Evolutionary conservation across 1,140 invertebrate genomes (phyloP).

Genomic region (Drosophila kurseongensis): DNA sequence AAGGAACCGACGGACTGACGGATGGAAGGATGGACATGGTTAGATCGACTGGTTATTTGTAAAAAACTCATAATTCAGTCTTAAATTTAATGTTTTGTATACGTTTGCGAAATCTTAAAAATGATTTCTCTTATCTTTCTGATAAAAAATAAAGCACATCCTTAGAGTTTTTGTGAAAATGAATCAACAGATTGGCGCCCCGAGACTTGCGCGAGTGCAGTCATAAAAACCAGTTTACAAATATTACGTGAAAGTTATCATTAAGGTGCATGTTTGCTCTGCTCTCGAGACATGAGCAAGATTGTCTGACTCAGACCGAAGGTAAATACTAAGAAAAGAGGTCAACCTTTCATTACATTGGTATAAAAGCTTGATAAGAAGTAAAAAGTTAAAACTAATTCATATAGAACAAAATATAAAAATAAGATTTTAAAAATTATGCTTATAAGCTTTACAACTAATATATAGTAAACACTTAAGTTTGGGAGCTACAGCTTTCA

Average conservation of each 20-base stretch:
- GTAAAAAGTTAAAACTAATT: background rate
- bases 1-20: no score
- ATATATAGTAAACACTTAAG: no score
- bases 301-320: conserved; percentile 17
- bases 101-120: background rate
- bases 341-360: no score
- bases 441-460: no score
- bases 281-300: conserved; percentile 25
- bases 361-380: background rate
- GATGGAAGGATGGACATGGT: no score
- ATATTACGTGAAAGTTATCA: conserved; percentile 37
- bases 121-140: background rate
- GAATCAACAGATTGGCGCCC: conserved; percentile 10
- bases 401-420: no score
- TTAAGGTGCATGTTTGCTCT: conserved; percentile 37
- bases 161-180: conserved; percentile 1
- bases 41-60: no score
- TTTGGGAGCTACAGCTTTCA: no score
- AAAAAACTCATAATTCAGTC: no score
- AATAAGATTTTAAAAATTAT: no score
- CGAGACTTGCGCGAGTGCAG: conserved; percentile 3
- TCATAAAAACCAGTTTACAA: conserved; percentile 40
- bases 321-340: conserved; percentile 1
- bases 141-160: background rate
- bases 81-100: no score